These are phyloP conservation scores for Drosophila kanapiae DNA, from an alignment of 1,140 invertebrate species.

Conservation along the genomic window DNA sequence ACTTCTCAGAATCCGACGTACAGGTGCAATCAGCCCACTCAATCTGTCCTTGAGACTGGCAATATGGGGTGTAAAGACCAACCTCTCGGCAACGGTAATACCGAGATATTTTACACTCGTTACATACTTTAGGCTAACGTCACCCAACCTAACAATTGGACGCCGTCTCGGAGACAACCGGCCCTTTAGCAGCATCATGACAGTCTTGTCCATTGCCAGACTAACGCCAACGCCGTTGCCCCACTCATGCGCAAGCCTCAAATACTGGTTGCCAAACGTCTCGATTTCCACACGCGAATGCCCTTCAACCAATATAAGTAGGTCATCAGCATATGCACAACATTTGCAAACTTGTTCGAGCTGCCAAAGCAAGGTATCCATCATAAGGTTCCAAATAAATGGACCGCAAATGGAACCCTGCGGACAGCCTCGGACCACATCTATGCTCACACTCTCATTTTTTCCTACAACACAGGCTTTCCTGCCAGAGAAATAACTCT, in stretches of 20 bases:
- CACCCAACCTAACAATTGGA: neutral
- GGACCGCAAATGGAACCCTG: neutral
- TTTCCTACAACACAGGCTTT: neutral
- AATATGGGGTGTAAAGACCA: constrained; percentile 2
- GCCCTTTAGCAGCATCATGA: neutral
- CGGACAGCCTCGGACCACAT: neutral
- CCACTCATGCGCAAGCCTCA: too few relatives aligned
- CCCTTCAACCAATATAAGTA: constrained; percentile 4
- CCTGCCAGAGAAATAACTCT: constrained; percentile 12
- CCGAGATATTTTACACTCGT: neutral
- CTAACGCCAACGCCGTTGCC: too few relatives aligned
- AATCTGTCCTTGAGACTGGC: neutral
- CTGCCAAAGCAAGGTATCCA: neutral
- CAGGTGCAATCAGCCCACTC: neutral
- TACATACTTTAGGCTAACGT: neutral
- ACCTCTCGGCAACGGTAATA: constrained; percentile 3
- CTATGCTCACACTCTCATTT: too few relatives aligned
- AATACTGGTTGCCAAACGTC: neutral
- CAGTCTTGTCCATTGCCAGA: constrained; percentile 1
- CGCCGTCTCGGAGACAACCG: neutral
- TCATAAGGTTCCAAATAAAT: neutral
- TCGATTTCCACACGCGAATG: neutral
- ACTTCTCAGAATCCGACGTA: constrained; percentile 4
- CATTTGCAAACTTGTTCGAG: neutral
- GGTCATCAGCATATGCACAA: constrained; percentile 27